These are phyloP conservation scores for Barbus barbus DNA, from an alignment of 2,113 vertebrate species.

Conservation along the genomic window DNA sequence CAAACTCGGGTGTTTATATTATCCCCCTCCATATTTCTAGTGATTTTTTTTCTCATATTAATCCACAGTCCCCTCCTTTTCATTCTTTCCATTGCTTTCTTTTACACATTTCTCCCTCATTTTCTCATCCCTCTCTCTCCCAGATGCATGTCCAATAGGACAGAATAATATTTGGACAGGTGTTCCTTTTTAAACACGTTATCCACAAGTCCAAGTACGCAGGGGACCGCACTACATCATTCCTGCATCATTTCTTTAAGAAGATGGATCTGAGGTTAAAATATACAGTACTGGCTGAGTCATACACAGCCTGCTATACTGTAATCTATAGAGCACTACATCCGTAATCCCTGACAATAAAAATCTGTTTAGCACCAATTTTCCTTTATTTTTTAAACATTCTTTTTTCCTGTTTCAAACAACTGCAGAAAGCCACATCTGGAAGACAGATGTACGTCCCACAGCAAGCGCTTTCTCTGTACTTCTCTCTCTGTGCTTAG, in stretches of 20 bases:
- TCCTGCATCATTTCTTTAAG: constrained; percentile 21
- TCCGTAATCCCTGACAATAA: constrained; percentile 77
- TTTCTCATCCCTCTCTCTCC: constrained; percentile 49
- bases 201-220: constrained; percentile 46
- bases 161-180: constrained; percentile 80
- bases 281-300: constrained; percentile 46
- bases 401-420: constrained; percentile 66
- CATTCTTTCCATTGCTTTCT: constrained; percentile 54
- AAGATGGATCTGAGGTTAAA: constrained; percentile 47
- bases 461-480: constrained; percentile 59
- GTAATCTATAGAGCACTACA: constrained; percentile 56
- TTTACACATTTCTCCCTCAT: constrained; percentile 50
- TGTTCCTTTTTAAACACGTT: constrained; percentile 70
- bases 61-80: constrained; percentile 48
- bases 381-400: constrained; percentile 73
- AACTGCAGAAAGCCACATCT: constrained; percentile 78
- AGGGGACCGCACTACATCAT: constrained; percentile 46
- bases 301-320: constrained; percentile 42
- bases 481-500: constrained; percentile 52
- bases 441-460: constrained; percentile 77
- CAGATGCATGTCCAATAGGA: constrained; percentile 60
- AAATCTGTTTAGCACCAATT: constrained; percentile 80
- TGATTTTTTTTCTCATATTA: constrained; percentile 1
- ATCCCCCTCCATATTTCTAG: constrained; percentile 16
- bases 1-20: neutral